Evolutionary conservation across 2,113 vertebrate species (phyloP).

Genomic region (Geococcyx californianus): DNA sequence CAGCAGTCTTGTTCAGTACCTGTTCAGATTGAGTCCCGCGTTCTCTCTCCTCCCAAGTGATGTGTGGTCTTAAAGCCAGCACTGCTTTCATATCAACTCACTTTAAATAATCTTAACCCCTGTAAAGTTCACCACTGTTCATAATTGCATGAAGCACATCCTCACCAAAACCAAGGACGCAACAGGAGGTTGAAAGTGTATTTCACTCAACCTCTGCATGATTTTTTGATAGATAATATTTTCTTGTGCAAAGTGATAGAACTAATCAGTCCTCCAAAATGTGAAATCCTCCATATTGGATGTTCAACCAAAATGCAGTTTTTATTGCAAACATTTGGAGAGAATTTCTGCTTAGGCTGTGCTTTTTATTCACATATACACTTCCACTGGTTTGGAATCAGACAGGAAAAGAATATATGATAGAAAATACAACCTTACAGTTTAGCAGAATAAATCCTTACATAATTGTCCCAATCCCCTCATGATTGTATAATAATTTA

Average conservation of each 20-base stretch:
- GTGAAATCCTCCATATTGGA: not conserved
- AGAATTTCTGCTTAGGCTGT: not conserved
- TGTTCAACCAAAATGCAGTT: not conserved
- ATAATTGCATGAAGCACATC: not conserved
- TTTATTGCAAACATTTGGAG: not conserved
- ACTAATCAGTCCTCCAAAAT: not conserved
- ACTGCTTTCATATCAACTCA: not conserved
- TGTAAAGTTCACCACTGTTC: not conserved
- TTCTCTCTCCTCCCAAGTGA: not conserved
- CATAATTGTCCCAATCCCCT: not conserved
- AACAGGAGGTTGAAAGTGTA: accelerated
- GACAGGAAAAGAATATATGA: not conserved
- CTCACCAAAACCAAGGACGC: not conserved
- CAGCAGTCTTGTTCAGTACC: accelerated
- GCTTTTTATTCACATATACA: not conserved
- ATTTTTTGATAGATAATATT: not conserved
- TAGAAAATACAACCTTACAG: not conserved
- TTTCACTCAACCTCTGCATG: not conserved
- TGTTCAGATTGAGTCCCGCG: not conserved
- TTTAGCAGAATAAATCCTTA: not conserved
- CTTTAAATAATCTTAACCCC: not conserved
- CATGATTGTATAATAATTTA: not conserved
- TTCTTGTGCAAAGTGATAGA: not conserved
- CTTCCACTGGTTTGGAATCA: not conserved
- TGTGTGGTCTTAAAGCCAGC: too few relatives aligned